Evolutionary conservation across 2,888 invertebrate genomes (phyloP).

Genomic region (Bellardia bayeri): DNA sequence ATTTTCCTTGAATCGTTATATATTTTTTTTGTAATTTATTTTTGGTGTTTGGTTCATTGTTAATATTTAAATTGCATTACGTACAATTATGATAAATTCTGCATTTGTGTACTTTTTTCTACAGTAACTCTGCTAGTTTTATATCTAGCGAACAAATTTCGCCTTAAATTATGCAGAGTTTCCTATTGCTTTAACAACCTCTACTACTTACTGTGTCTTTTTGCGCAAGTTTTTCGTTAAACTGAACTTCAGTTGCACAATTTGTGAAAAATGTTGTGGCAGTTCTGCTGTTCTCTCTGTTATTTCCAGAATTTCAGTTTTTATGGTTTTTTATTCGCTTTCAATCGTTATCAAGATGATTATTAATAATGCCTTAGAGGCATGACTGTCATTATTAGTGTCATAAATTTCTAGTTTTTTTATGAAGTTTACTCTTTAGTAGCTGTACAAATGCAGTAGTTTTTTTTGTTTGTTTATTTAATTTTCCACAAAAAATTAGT

Average conservation of each 20-base stretch:
- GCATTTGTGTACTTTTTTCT: neutral
- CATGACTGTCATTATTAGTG: slow-evolving; percentile 72
- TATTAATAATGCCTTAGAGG: slow-evolving; percentile 72
- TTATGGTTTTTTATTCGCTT: slow-evolving; percentile 21
- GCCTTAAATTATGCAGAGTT: slow-evolving; percentile 46
- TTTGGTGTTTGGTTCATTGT: neutral
- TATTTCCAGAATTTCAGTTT: slow-evolving; percentile 26
- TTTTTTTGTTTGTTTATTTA: neutral
- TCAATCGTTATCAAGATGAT: slow-evolving; percentile 68
- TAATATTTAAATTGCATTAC: slow-evolving; percentile 47
- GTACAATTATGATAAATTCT: slow-evolving; percentile 12
- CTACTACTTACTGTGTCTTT: slow-evolving; percentile 35
- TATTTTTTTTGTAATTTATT: neutral
- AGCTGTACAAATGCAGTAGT: slow-evolving; percentile 10
- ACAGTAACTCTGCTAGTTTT: neutral
- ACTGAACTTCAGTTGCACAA: slow-evolving; percentile 41
- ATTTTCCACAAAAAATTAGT: slow-evolving; percentile 34
- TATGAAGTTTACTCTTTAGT: slow-evolving; percentile 25
- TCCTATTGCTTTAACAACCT: slow-evolving; percentile 7
- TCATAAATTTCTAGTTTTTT: slow-evolving; percentile 60
- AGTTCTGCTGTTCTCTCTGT: slow-evolving; percentile 16
- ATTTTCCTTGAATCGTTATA: slow-evolving; percentile 5
- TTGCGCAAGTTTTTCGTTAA: slow-evolving; percentile 51
- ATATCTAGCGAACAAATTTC: neutral
- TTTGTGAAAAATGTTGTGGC: slow-evolving; percentile 10